These are phyloP conservation scores for Meteorus colon DNA, from an alignment of 2,888 invertebrate genomes.

Conservation along the genomic window DNA sequence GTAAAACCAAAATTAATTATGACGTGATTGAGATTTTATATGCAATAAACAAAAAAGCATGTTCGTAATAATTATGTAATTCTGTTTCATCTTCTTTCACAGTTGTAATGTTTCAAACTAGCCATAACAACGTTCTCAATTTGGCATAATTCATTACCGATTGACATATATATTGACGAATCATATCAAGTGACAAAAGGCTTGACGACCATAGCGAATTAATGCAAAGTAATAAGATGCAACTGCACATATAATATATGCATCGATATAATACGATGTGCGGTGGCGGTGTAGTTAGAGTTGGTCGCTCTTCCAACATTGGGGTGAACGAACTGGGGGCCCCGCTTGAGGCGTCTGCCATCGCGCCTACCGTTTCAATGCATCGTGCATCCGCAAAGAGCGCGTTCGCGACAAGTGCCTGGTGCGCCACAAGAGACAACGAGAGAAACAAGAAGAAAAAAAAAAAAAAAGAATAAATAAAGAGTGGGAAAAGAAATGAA, in stretches of 20 bases:
- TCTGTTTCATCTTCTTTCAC: no score
- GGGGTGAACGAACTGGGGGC: conserved; percentile 64
- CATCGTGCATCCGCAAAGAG: conserved; percentile 68
- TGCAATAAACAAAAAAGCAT: no score
- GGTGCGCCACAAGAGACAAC: conserved; percentile 38
- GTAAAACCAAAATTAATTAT: no score
- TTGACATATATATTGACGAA: neutral
- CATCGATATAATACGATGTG: neutral
- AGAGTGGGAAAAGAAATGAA: neutral
- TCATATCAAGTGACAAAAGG: conserved; percentile 2
- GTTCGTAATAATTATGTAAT: no score
- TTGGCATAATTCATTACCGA: neutral
- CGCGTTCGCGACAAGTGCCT: conserved; percentile 58
- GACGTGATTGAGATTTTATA: no score
- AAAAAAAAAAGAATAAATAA: neutral
- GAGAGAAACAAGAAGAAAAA: conserved; percentile 1
- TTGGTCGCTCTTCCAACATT: conserved; percentile 22
- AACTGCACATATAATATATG: conserved; percentile 27
- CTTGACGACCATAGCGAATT: conserved; percentile 36
- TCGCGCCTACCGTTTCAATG: conserved; percentile 57
- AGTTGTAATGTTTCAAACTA: no score
- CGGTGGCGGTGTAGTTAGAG: conserved; percentile 18
- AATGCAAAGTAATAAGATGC: conserved; percentile 33
- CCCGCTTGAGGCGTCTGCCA: conserved; percentile 57
- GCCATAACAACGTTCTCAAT: no score